These are phyloP conservation scores for Nymphalis c-album DNA, from an alignment of 2,888 invertebrate genomes.

Conservation along the genomic window DNA sequence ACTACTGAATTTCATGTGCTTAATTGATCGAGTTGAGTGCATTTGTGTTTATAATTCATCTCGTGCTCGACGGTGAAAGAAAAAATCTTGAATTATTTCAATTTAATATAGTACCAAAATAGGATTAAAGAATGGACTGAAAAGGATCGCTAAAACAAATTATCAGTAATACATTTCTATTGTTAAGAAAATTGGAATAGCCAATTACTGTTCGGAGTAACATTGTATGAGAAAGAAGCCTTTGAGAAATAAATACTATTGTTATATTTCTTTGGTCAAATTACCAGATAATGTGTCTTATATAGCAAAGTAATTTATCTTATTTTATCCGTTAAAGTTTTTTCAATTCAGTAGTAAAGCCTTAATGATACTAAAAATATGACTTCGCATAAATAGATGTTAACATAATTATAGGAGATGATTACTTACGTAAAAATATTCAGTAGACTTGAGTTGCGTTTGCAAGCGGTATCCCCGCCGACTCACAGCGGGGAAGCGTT, in stretches of 20 bases:
- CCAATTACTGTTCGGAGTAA: constrained; percentile 28
- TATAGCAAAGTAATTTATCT: not conserved
- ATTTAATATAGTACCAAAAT: not conserved
- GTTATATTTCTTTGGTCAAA: constrained; percentile 14
- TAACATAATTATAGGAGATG: no score
- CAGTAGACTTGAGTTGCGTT: no score
- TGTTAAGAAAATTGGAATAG: constrained; percentile 20
- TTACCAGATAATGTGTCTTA: constrained; percentile 1
- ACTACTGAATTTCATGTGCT: no score
- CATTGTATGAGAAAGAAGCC: constrained; percentile 17
- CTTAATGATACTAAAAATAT: no score
- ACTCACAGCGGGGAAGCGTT: no score
- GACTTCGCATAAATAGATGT: no score
- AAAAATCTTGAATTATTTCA: no score
- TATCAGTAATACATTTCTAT: constrained; percentile 17
- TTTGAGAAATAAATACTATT: constrained; percentile 18
- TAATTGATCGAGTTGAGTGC: no score
- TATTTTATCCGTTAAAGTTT: not conserved
- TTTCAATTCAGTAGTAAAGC: not conserved
- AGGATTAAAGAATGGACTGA: constrained; percentile 4
- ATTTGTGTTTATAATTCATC: no score
- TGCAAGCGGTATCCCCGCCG: no score
- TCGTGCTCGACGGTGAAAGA: no score
- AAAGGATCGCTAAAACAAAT: constrained; percentile 7
- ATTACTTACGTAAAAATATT: no score